Conservation (phyloP, 1,140 invertebrate genomes). For the Drosophila albomicans region DNA sequence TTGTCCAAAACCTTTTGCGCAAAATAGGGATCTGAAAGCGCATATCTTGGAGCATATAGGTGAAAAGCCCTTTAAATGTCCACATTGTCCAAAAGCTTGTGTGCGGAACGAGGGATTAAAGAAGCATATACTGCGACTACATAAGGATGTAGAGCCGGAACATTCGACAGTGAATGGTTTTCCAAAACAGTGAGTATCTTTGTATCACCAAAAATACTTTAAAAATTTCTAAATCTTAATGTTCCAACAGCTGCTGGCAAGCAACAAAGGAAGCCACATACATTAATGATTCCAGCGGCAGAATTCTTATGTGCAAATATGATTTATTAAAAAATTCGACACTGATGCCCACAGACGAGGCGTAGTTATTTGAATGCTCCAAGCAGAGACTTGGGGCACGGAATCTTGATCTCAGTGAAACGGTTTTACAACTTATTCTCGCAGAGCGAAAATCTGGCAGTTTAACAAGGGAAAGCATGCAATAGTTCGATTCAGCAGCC, state of each 20-base stretch:
- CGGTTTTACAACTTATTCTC: slow-evolving; percentile 5
- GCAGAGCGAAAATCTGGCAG: slow-evolving; percentile 7
- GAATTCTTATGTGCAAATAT: slow-evolving; percentile 41
- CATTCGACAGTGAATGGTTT: neutral
- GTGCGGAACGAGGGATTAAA: slow-evolving; percentile 44
- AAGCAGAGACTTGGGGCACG: neutral
- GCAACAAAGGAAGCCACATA: slow-evolving; percentile 26
- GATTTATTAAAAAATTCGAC: slow-evolving; percentile 35
- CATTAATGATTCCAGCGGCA: slow-evolving; percentile 19
- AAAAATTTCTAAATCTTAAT: neutral
- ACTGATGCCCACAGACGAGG: slow-evolving; percentile 24
- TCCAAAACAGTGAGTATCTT: slow-evolving; percentile 26
- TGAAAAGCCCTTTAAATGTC: slow-evolving; percentile 44
- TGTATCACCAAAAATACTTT: neutral
- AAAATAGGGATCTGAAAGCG: slow-evolving; percentile 45
- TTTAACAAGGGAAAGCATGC: neutral
- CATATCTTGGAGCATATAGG: slow-evolving; percentile 49
- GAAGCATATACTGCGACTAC: slow-evolving; percentile 42
- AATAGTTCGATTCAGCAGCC: neutral
- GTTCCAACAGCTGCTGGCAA: slow-evolving; percentile 31
- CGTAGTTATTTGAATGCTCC: slow-evolving; percentile 7
- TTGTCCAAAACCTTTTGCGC: slow-evolving; percentile 45
- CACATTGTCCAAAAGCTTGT: slow-evolving; percentile 44
- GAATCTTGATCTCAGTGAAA: slow-evolving; percentile 26
- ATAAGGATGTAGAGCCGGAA: slow-evolving; percentile 39